phyloP scores from a whole-genome alignment of 2,888 invertebrate species.

The Monochamus alternatus region DNA sequence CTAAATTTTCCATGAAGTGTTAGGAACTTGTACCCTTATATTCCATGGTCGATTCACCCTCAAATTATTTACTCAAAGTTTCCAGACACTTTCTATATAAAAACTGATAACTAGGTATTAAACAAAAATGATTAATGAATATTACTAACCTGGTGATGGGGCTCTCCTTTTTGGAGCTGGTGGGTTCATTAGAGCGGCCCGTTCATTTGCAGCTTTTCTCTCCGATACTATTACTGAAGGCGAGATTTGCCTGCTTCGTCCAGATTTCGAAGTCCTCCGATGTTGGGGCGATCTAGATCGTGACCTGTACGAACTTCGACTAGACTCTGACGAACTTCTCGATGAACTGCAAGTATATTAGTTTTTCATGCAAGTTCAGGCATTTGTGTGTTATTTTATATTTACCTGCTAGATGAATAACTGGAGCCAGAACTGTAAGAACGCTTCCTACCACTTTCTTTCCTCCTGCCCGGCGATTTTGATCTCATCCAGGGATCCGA shows the following conservation, averaged over 20 bases:
- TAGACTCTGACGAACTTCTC: slow-evolving; percentile 66
- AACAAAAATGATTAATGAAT: not conserved
- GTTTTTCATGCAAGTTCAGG: too few relatives aligned
- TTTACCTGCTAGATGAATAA: slow-evolving; percentile 76
- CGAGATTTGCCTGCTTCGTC: slow-evolving; percentile 70
- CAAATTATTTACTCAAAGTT: too few relatives aligned
- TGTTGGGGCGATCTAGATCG: slow-evolving; percentile 72
- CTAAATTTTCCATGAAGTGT: too few relatives aligned
- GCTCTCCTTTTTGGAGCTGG: slow-evolving; percentile 78
- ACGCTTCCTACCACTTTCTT: slow-evolving; percentile 70
- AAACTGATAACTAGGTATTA: not conserved
- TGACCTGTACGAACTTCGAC: slow-evolving; percentile 67
- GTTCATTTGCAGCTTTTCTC: slow-evolving; percentile 77
- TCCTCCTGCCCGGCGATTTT: slow-evolving; percentile 78
- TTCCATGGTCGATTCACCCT: too few relatives aligned
- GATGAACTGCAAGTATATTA: slow-evolving; percentile 62
- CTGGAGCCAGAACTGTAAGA: slow-evolving; percentile 85
- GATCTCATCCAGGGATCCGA: slow-evolving; percentile 95
- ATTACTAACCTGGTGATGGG: slow-evolving; percentile 71
- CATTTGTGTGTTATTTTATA: not conserved
- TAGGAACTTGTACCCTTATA: too few relatives aligned
- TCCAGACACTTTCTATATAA: too few relatives aligned
- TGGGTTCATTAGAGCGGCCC: slow-evolving; percentile 83
- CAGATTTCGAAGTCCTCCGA: slow-evolving; percentile 70
- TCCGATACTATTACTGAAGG: slow-evolving; percentile 79